phyloP scores from a whole-genome alignment of 2,113 vertebrate genomes.

The Potamarius usumacintae region DNA sequence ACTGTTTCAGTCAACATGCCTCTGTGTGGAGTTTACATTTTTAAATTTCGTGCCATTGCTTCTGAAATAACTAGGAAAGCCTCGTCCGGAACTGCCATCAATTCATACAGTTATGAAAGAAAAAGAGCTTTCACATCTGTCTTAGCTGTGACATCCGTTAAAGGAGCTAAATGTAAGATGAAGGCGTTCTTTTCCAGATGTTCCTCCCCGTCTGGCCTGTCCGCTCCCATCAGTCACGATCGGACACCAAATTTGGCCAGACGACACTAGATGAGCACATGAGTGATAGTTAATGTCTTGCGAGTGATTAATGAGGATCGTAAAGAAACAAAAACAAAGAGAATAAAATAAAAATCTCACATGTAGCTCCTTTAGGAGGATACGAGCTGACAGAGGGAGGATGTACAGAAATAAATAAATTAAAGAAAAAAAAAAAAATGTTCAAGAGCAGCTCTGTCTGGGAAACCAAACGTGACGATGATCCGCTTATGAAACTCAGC shows the following conservation, averaged over 20 bases:
- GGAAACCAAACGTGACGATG: neutral
- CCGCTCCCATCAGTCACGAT: neutral
- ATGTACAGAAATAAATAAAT: neutral
- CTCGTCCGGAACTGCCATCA: neutral
- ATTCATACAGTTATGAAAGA: neutral
- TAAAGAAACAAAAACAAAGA: slow-evolving; percentile 3
- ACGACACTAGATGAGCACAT: slow-evolving; percentile 5
- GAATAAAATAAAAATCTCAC: slow-evolving; percentile 12
- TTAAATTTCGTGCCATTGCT: neutral
- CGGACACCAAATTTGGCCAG: slow-evolving; percentile 4
- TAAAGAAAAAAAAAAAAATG: neutral
- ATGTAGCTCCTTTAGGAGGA: slow-evolving; percentile 42
- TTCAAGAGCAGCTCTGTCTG: neutral
- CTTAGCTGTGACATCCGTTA: slow-evolving; percentile 1
- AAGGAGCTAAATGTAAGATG: slow-evolving; percentile 39
- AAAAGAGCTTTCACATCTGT: neutral
- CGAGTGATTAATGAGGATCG: slow-evolving; percentile 18
- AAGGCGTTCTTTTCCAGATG: slow-evolving; percentile 14
- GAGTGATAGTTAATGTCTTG: slow-evolving; percentile 15
- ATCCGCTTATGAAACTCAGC: neutral
- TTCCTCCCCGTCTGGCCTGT: neutral
- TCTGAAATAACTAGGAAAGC: neutral
- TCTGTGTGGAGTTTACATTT: neutral
- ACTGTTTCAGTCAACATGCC: neutral
- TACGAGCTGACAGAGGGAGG: neutral